phyloP scores from a whole-genome alignment of 2,888 invertebrate genomes.

The Macroteleia sp. region DNA sequence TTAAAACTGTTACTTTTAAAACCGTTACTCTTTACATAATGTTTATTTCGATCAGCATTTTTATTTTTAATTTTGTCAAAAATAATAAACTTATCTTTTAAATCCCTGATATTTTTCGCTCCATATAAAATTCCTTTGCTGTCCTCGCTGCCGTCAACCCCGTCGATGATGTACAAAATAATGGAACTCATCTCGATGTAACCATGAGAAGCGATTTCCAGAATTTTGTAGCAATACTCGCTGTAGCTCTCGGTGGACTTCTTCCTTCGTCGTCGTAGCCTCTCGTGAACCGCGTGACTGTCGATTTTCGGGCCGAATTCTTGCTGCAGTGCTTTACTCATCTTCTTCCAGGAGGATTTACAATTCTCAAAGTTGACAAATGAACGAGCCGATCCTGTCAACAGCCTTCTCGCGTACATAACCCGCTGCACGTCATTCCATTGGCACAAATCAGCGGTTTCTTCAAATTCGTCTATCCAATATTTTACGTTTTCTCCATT shows the following conservation, averaged over 20 bases:
- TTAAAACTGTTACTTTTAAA: background rate
- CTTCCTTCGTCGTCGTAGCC: background rate
- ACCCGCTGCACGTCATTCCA: background rate
- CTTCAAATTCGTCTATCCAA: background rate
- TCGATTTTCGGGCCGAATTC: conserved; percentile 5
- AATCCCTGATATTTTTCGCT: background rate
- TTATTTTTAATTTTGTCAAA: background rate
- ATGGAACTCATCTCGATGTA: background rate
- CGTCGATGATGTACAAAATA: background rate
- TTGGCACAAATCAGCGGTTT: background rate
- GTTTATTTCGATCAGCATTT: background rate
- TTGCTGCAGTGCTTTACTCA: background rate
- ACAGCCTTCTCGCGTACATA: background rate
- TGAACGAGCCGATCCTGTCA: background rate
- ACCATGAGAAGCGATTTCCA: background rate
- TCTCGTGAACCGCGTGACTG: background rate
- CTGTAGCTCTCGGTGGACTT: background rate
- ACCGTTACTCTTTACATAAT: background rate
- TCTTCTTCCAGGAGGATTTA: background rate
- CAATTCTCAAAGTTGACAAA: background rate
- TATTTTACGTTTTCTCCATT: background rate
- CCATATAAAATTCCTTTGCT: background rate
- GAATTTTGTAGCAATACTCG: conserved; percentile 12
- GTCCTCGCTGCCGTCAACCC: background rate
- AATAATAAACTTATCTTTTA: background rate